phyloP scores from a whole-genome alignment of 2,797 vertebrate species.

The Pelobates cultripes region DNA sequence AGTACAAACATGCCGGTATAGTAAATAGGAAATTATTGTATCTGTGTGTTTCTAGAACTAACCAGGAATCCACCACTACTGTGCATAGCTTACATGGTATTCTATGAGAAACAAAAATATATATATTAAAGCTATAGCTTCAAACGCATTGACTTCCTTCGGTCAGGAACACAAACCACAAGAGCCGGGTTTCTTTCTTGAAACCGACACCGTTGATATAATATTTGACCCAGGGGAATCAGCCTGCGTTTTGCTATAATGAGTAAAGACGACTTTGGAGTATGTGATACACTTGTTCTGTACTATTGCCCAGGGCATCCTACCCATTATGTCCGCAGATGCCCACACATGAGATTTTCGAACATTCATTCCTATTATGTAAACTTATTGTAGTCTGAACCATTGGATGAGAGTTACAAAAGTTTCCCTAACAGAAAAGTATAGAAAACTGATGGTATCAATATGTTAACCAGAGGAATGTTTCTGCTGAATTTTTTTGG shows the following conservation, averaged over 20 bases:
- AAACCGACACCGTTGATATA: constrained; percentile 37
- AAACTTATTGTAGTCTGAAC: background rate
- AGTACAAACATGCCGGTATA: no score
- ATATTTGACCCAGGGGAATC: constrained; percentile 37
- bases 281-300: constrained; percentile 52
- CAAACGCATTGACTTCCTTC: constrained; percentile 18
- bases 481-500: no score
- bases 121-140: constrained; percentile 11
- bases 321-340: constrained; percentile 35
- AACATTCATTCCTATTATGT: constrained; percentile 27
- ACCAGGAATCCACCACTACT: no score
- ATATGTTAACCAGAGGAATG: no score
- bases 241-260: constrained; percentile 29
- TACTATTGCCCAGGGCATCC: constrained; percentile 41
- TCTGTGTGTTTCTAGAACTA: no score
- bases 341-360: constrained; percentile 24
- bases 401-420: no score
- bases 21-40: no score
- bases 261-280: constrained; percentile 34
- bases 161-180: constrained; percentile 34
- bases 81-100: no score
- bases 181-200: constrained; percentile 11
- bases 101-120: no score
- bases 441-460: background rate
- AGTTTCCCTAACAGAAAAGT: background rate